Conservation (phyloP, 2,888 invertebrate genomes). For the Hyposoter dolosus region DNA sequence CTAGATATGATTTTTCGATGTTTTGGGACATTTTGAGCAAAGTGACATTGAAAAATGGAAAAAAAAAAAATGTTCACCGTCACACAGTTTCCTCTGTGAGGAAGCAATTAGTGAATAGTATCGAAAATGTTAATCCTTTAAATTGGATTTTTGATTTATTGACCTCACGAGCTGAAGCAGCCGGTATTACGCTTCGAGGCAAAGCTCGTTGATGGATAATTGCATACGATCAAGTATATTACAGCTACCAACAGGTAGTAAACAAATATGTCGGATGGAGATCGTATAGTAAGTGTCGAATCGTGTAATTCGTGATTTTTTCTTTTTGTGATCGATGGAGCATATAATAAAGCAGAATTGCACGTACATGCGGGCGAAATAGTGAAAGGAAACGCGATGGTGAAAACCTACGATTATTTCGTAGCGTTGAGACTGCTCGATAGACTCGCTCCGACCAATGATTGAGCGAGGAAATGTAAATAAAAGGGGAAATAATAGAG, state of each 20-base stretch:
- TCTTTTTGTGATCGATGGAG: conserved; percentile 3
- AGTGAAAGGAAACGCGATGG: conserved; percentile 62
- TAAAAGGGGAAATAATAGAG: neutral
- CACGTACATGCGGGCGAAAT: conserved; percentile 15
- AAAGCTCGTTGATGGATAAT: conserved; percentile 5
- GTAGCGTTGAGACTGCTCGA: conserved; percentile 12
- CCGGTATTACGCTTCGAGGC: neutral
- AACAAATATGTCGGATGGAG: neutral
- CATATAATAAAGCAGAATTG: neutral
- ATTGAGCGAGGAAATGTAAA: conserved; percentile 7
- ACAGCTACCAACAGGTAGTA: conserved; percentile 4
- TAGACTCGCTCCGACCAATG: conserved; percentile 33
- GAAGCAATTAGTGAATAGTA: no score
- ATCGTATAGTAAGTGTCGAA: neutral
- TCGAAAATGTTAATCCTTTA: no score
- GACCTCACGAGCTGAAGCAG: neutral
- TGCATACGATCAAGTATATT: neutral
- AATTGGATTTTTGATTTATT: neutral
- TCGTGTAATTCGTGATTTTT: conserved; percentile 6
- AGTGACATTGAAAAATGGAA: no score
- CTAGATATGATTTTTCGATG: no score
- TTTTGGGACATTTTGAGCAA: no score
- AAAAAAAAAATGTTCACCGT: neutral
- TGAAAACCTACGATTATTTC: conserved; percentile 63
- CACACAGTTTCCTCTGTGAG: no score